Percentiles rank a stretch among this genome's conserved stretches.
Evolutionary conservation across 2,797 vertebrate species (phyloP).

Genomic region (Platyrinchus mystaceus): DNA sequence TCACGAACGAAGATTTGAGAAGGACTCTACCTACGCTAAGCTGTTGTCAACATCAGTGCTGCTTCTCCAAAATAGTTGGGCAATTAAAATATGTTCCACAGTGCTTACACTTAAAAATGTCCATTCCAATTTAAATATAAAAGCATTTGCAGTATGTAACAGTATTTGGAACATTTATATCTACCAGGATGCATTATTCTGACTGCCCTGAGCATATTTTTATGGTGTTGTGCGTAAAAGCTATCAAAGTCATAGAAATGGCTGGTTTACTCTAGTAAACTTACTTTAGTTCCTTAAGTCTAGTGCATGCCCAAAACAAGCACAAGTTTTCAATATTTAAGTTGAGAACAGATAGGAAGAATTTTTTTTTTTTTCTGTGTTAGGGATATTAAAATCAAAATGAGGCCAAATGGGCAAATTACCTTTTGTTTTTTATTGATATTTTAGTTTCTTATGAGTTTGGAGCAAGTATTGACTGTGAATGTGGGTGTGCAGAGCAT

Average conservation of each 20-base stretch:
- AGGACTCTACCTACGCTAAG: too few species aligned
- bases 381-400: background rate
- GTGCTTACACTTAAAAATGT: background rate
- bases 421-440: background rate
- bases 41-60: rapidly evolving
- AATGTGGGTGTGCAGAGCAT: background rate
- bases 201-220: background rate
- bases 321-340: background rate
- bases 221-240: background rate
- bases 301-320: background rate
- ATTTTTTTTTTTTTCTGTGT: background rate
- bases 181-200: background rate
- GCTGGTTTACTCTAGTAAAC: background rate
- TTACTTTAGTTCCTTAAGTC: background rate
- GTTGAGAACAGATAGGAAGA: background rate
- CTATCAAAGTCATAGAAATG: background rate
- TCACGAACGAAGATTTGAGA: too few species aligned
- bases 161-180: background rate
- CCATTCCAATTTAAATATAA: background rate
- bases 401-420: background rate
- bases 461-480: background rate
- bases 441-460: background rate
- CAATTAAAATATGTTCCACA: background rate
- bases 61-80: background rate
- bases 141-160: background rate